Percentiles rank a stretch among this genome's conserved stretches.
Conservation (phyloP, 2,113 vertebrate genomes). For the Tachuris rubrigastra region DNA sequence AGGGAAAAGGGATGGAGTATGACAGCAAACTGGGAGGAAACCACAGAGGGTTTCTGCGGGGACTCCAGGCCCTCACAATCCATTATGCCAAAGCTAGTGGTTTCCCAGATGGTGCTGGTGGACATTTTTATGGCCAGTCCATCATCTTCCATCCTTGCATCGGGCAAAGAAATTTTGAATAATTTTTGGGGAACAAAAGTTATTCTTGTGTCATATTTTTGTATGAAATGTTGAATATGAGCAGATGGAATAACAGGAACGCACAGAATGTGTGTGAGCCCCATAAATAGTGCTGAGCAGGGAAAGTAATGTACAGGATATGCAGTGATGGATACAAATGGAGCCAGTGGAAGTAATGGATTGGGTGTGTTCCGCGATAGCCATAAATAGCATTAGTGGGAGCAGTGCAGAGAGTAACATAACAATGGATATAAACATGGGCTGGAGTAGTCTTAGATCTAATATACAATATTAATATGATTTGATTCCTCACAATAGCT, state of each 20-base stretch:
- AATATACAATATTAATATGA: neutral
- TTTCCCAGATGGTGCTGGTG: neutral
- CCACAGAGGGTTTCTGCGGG: neutral
- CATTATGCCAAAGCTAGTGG: neutral
- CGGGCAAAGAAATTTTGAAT: neutral
- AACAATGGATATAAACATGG: neutral
- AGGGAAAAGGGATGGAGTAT: too few relatives aligned
- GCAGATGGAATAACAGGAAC: neutral
- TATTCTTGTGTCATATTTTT: neutral
- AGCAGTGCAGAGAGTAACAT: neutral
- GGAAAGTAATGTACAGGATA: neutral
- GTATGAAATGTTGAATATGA: neutral
- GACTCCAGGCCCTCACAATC: neutral
- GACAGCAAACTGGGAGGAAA: neutral
- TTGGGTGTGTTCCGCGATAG: neutral
- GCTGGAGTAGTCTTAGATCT: neutral
- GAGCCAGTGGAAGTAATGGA: constrained; percentile 5
- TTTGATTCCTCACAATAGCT: neutral
- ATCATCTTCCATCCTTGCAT: neutral
- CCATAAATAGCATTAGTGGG: constrained; percentile 50
- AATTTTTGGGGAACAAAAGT: neutral
- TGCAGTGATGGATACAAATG: neutral
- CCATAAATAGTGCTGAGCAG: constrained; percentile 10
- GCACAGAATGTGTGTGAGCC: neutral
- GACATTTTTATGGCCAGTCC: neutral